phyloP scores from a whole-genome alignment of 2,797 vertebrate genomes.

The Fratercula arctica region DNA sequence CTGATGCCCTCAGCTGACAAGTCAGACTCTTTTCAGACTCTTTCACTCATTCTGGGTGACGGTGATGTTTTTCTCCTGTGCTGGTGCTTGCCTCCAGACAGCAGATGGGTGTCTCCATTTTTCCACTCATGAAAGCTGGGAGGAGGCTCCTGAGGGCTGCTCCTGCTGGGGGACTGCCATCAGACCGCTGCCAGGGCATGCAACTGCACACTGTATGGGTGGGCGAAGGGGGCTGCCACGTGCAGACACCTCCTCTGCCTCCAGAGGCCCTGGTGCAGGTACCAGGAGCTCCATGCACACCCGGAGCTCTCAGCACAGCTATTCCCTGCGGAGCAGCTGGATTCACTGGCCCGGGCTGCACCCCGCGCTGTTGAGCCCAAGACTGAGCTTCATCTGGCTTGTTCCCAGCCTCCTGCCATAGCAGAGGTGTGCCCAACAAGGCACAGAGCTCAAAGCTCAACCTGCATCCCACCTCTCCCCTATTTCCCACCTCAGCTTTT shows the following conservation, averaged over 20 bases:
- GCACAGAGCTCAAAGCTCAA: not conserved
- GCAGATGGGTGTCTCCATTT: not conserved
- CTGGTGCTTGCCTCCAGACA: not conserved
- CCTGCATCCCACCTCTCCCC: not conserved
- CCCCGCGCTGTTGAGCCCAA: not conserved
- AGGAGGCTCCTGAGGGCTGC: not conserved
- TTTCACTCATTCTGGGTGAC: not conserved
- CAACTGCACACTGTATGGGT: rapidly evolving
- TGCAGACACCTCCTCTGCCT: not conserved
- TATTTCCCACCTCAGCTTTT: not conserved
- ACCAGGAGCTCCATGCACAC: not conserved
- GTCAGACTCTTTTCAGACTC: not conserved
- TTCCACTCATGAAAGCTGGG: not conserved
- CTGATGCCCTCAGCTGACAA: not conserved
- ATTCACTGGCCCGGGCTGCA: not conserved
- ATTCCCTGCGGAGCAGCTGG: not conserved
- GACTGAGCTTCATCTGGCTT: not conserved
- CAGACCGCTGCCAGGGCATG: not conserved
- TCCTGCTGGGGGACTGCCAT: not conserved
- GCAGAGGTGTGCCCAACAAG: not conserved
- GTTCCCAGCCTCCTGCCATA: not conserved
- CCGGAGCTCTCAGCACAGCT: not conserved
- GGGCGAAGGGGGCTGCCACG: not conserved
- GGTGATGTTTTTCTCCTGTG: not conserved
- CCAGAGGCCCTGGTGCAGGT: rapidly evolving